Percentiles rank a stretch among this genome's conserved stretches.
phyloP scores from a whole-genome alignment of 2,888 invertebrate genomes.

The Acanthoscelides obtectus region DNA sequence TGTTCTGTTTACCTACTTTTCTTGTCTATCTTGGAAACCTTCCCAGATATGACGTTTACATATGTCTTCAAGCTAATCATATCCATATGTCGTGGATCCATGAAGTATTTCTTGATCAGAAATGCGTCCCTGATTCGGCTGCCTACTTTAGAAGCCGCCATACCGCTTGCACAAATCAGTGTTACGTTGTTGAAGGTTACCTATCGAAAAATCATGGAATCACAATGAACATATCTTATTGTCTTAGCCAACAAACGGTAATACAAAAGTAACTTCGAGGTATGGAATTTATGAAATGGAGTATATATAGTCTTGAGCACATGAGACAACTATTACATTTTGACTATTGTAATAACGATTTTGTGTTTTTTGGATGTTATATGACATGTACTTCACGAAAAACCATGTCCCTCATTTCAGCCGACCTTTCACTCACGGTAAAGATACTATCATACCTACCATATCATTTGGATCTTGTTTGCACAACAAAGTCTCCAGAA shows the following conservation, averaged over 20 bases:
- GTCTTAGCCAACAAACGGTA: too few species aligned
- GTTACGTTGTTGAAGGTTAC: constrained; percentile 66
- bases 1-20: not conserved
- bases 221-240: too few species aligned
- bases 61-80: constrained; percentile 58
- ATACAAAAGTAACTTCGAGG: too few species aligned
- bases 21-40: constrained; percentile 43
- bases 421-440: too few species aligned
- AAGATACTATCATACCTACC: constrained; percentile 16
- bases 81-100: constrained; percentile 52
- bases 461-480: constrained; percentile 43
- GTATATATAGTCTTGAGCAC: too few species aligned
- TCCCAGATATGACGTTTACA: constrained; percentile 60
- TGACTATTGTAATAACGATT: too few species aligned
- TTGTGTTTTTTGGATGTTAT: too few species aligned
- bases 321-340: too few species aligned
- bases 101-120: constrained; percentile 53
- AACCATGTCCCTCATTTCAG: too few species aligned
- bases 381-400: too few species aligned
- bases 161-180: constrained; percentile 62
- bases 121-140: constrained; percentile 46
- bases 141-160: constrained; percentile 43
- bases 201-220: too few species aligned
- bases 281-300: too few species aligned
- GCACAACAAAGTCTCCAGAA: constrained; percentile 55